Evolutionary conservation across 2,113 vertebrate genomes (phyloP), one percentile per base, ranked within the genome.

Genomic region (Apteryx mantelli): DNA sequence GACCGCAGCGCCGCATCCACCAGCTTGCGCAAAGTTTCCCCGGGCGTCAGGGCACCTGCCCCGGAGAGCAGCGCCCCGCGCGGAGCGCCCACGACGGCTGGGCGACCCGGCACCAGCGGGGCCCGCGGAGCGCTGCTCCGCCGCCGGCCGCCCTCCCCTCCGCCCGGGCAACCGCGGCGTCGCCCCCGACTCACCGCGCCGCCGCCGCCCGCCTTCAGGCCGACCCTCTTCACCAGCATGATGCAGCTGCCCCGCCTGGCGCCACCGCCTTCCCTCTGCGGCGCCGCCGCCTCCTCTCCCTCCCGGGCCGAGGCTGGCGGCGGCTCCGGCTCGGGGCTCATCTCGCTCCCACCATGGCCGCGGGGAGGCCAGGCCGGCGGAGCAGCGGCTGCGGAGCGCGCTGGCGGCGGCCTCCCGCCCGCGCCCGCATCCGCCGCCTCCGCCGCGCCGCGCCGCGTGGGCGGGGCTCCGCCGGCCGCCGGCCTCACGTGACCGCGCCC

Each of bases 211-310:
- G 64, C 61, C 75, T 55, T 83, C 46, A 82, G 63, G 73, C 93
- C 56, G 82, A 78, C 64, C 36, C 87, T 91, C 61, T 81, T 91
- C 24, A 79, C 74, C 55, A 95, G 84, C 97, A 95, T 97, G 63
- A 93, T 88, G 42, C 89, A 70, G 87, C 82, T 70, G 25, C 66
- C 44, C 44, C 65, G 25, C 79, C 88, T 44, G 42, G 61, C 15
- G 13, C 64, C 60, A 4, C 83, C 68, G 28, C 70, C 55, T 6
- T n/a, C 91, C 13, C 36, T 32, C 55, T 4, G 42, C 20, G 21
- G 14, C 19, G 11, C 13, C 52, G 58, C 22, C 53, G 65, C 42
- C n/a, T 18, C 21, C 17, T n/a, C 36, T 13, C 16, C 78, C 61
- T 48, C 22, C 63, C 24, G 15, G 8, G 26, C 44, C 30, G 22